Percentiles rank a stretch among this genome's conserved stretches.
These are phyloP conservation scores for Procambarus clarkii DNA, from an alignment of 1,140 invertebrate genomes.

Conservation along the genomic window DNA sequence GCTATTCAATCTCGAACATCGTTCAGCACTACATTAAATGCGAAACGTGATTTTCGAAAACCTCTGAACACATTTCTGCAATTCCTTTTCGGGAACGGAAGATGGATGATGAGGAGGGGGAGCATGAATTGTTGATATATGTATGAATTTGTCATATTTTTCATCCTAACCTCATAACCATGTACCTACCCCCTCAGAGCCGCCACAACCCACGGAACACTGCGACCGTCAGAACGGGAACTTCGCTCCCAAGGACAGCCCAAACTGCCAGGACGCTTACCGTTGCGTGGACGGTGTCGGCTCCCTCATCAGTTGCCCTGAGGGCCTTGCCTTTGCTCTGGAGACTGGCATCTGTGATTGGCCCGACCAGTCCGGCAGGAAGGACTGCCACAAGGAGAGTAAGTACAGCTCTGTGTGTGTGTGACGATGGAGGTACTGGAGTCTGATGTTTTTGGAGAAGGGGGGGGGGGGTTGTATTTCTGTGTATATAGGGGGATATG, in stretches of 20 bases:
- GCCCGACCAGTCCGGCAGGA: constrained; percentile 42
- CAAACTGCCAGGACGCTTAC: constrained; percentile 92
- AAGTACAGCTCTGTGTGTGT: background rate
- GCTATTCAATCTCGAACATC: too few relatives aligned
- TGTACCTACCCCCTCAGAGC: constrained; percentile 66
- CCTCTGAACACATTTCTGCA: too few relatives aligned
- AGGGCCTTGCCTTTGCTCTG: constrained; percentile 91
- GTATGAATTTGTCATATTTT: too few relatives aligned
- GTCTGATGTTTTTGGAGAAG: too few relatives aligned
- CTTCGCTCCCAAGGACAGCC: constrained; percentile 89
- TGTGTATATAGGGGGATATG: too few relatives aligned
- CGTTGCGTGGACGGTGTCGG: constrained; percentile 91
- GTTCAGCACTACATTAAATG: too few relatives aligned
- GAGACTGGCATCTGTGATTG: constrained; percentile 86
- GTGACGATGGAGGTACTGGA: too few relatives aligned
- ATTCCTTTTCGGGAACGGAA: too few relatives aligned
- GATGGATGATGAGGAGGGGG: too few relatives aligned
- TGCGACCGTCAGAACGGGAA: constrained; percentile 84
- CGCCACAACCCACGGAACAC: constrained; percentile 47
- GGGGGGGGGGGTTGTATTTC: too few relatives aligned
- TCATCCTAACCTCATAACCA: background rate
- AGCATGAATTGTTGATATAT: too few relatives aligned
- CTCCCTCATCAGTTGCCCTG: constrained; percentile 87
- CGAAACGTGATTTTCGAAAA: too few relatives aligned
- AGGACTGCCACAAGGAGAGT: constrained; percentile 8